Conservation (phyloP, 2,113 vertebrate species). For the Copsychus sechellarum region DNA sequence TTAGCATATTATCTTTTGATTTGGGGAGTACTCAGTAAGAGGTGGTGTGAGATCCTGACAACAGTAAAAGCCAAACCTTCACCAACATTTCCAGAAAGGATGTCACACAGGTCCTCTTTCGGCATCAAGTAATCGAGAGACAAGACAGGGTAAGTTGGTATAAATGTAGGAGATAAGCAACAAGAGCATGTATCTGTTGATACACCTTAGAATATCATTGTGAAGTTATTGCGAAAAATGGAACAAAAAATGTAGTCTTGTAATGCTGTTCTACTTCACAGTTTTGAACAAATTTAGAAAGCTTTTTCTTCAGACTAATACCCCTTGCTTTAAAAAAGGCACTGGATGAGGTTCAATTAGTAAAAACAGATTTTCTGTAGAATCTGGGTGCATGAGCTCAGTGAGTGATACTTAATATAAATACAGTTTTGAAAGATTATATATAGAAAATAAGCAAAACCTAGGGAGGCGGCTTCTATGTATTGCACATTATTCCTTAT, state of each 20-base stretch:
- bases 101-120: neutral
- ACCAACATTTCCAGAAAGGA: neutral
- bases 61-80: neutral
- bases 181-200: neutral
- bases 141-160: neutral
- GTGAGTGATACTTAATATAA: neutral
- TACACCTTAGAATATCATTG: neutral
- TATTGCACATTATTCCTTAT: neutral
- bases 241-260: neutral
- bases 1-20: neutral
- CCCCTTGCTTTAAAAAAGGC: neutral
- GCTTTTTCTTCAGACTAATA: neutral
- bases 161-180: neutral
- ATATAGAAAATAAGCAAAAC: neutral
- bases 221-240: neutral
- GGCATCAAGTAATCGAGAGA: neutral
- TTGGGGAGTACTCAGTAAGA: neutral
- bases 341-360: neutral
- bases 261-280: neutral
- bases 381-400: neutral
- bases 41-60: neutral
- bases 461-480: neutral
- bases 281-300: neutral
- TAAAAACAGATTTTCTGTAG: neutral
- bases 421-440: neutral